These are phyloP conservation scores for Oncopodura yosiiana DNA, from an alignment of 1,140 invertebrate genomes.

Conservation along the genomic window DNA sequence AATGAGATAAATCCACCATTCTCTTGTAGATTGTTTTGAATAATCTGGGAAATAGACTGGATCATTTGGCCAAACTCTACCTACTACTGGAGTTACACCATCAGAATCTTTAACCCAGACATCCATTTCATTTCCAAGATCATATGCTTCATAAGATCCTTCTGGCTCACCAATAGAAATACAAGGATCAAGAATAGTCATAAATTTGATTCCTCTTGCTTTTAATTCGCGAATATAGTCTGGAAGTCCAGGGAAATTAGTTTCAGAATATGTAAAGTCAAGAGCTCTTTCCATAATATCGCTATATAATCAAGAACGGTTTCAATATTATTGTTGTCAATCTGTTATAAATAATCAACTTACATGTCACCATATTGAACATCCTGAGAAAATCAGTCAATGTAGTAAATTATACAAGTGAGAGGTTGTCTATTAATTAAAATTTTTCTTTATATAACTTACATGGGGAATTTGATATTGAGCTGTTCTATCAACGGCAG, in stretches of 20 bases:
- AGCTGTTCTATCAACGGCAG: conserved; percentile 38
- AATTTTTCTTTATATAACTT: not conserved
- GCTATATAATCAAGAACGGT: no score
- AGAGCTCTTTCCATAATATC: conserved; percentile 40
- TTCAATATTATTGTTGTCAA: no score
- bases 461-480: conserved; percentile 41
- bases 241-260: conserved; percentile 38
- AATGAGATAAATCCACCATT: conserved; percentile 22
- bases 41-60: conserved; percentile 26
- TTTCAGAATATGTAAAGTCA: conserved; percentile 43
- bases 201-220: conserved; percentile 38
- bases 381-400: conserved; percentile 35
- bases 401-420: not conserved
- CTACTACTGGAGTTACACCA: conserved; percentile 16
- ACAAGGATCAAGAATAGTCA: conserved; percentile 36
- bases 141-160: conserved; percentile 22
- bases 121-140: conserved; percentile 29
- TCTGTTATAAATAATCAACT: no score
- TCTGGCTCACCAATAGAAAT: conserved; percentile 11
- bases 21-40: conserved; percentile 6
- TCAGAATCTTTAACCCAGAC: conserved; percentile 30
- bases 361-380: conserved; percentile 42
- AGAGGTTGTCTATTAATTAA: not conserved
- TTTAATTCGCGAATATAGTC: conserved; percentile 41
- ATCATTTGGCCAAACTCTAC: conserved; percentile 39